Percentiles rank a stretch among this genome's conserved stretches.
Evolutionary conservation across 2,888 invertebrate species (phyloP).

Genomic region (Megamerina dolium): DNA sequence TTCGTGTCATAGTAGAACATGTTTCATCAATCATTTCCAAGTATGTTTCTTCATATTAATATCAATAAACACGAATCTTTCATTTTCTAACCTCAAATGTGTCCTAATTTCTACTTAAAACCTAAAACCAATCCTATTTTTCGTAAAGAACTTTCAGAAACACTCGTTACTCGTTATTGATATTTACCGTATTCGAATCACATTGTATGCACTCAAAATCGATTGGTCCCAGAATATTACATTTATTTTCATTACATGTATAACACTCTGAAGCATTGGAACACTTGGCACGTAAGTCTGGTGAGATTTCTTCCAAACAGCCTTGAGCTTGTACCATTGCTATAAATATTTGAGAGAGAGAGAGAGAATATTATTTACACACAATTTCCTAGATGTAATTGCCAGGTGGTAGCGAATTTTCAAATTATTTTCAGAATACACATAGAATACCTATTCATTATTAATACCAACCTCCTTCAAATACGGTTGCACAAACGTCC

Average conservation of each 20-base stretch:
- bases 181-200: conserved; percentile 31
- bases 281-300: conserved; percentile 18
- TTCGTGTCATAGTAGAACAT: too few species aligned
- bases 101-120: too few species aligned
- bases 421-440: too few species aligned
- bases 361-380: background rate
- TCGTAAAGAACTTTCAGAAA: too few species aligned
- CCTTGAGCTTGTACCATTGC: conserved; percentile 24
- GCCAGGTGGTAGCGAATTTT: too few species aligned
- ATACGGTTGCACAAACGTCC: conserved; percentile 41
- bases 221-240: conserved; percentile 34
- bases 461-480: conserved; percentile 31
- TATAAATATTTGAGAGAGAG: conserved; percentile 4
- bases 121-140: too few species aligned
- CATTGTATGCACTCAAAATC: conserved; percentile 38
- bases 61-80: too few species aligned
- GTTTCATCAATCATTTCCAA: too few species aligned
- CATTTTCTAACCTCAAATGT: too few species aligned
- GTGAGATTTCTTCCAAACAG: conserved; percentile 18
- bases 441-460: too few species aligned
- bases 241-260: conserved; percentile 35
- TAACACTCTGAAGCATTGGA: conserved; percentile 22
- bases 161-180: background rate
- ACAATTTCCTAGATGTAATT: too few species aligned
- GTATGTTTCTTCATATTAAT: too few species aligned